phyloP scores from a whole-genome alignment of 2,797 vertebrate genomes.

The Acrocephalus scirpaceus region DNA sequence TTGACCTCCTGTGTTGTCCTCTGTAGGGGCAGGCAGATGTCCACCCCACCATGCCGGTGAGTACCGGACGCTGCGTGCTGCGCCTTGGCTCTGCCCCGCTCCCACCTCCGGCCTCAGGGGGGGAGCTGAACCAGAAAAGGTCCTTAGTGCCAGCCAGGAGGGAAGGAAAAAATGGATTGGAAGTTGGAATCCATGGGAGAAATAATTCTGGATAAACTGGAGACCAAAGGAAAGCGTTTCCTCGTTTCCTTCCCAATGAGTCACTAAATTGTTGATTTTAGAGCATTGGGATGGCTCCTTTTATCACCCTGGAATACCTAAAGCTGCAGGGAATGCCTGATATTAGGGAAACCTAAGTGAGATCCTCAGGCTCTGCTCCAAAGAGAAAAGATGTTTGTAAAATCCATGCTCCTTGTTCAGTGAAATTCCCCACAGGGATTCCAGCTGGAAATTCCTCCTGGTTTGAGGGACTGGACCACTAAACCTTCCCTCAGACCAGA shows the following conservation, averaged over 20 bases:
- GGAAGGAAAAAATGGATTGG: not conserved
- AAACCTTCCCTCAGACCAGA: not conserved
- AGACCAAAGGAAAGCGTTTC: not conserved
- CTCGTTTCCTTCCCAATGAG: not conserved
- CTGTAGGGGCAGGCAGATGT: constrained; percentile 76
- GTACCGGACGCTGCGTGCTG: constrained; percentile 33
- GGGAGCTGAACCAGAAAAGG: constrained; percentile 1
- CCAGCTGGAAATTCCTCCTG: not conserved
- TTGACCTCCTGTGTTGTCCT: constrained; percentile 49
- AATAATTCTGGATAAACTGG: not conserved
- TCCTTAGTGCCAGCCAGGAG: not conserved
- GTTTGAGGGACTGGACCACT: not conserved
- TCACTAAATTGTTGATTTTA: not conserved
- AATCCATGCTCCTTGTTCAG: not conserved
- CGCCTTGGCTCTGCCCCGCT: not conserved
- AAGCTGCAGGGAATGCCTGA: not conserved
- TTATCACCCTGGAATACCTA: not conserved
- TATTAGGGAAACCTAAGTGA: not conserved
- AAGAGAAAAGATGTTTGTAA: not conserved
- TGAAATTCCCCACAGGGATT: not conserved
- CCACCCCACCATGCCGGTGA: constrained; percentile 84
- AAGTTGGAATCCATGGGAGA: not conserved
- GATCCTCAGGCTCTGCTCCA: not conserved
- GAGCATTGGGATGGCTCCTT: not conserved
- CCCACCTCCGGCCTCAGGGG: not conserved